These are phyloP conservation scores for Holotrichia oblita DNA, from an alignment of 1,140 invertebrate genomes.

Conservation along the genomic window DNA sequence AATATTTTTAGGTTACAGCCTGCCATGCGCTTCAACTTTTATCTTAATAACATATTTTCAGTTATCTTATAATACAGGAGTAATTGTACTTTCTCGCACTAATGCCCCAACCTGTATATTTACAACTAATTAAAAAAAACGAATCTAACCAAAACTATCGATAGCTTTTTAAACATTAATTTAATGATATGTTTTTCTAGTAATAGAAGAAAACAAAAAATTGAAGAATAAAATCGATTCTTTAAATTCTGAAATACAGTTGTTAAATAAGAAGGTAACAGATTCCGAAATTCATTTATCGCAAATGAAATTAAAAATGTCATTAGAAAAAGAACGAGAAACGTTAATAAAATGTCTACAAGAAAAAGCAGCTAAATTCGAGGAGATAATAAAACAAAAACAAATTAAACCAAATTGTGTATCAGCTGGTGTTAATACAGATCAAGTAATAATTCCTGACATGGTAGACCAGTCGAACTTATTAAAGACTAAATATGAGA, in stretches of 20 bases:
- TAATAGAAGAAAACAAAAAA: conserved; percentile 34
- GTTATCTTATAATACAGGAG: too few species aligned
- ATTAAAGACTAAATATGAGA: conserved; percentile 40
- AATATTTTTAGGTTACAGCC: too few species aligned
- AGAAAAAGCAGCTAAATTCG: conserved; percentile 44
- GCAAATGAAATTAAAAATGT: conserved; percentile 28
- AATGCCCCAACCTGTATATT: too few species aligned
- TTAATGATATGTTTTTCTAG: too few species aligned
- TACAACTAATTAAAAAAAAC: too few species aligned
- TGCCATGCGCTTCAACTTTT: too few species aligned
- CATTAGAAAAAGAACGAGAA: conserved; percentile 41
- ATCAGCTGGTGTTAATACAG: conserved; percentile 41
- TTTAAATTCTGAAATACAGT: neutral
- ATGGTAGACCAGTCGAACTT: conserved; percentile 10
- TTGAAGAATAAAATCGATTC: neutral
- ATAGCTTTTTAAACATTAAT: too few species aligned
- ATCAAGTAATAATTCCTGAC: neutral
- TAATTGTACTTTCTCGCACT: too few species aligned
- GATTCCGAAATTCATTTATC: conserved; percentile 3
- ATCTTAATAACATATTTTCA: too few species aligned
- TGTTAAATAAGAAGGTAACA: neutral
- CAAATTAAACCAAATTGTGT: neutral
- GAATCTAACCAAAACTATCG: too few species aligned
- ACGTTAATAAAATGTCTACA: conserved; percentile 39
- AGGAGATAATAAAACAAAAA: conserved; percentile 40